Base-by-base conservation (phyloP, 2,113 vertebrate genomes). In the Otolemur garnettii region DNA sequence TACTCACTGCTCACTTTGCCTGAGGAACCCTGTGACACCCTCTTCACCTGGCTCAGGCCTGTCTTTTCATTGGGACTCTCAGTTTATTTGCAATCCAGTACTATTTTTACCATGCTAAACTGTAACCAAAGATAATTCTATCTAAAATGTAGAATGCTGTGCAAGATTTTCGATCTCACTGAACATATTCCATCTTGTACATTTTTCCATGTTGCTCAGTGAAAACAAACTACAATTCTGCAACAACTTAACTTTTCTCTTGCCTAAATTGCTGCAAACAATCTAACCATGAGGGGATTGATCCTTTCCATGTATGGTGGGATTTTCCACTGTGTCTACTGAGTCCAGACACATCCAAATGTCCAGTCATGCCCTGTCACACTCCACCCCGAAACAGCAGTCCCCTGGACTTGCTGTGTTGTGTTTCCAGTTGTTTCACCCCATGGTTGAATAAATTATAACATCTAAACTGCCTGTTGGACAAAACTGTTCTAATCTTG, bases 321-420 rank as follows among this genome's bases (percentile, higher is more conserved):
- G 88, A 90, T 90, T 95, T 94, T 90, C 87, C 84, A 87, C 66
- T 59, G 62, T 83, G 66, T 89, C 80, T 82, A 68, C 69, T 95
- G 55, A 75, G 82, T 91, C 28, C 22, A 74, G 92, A 72, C 74
- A 86, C 59, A 35, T 88, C 74, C 91, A 93, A 80, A 1, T 81
- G 66, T 69, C 55, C 78, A 68, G 35, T 85, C 75, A 59, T 28
- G 62, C 86, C 69, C 68, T 60, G 45, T 85, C 57, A 87, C 68
- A 81, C n/a, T 82, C 64, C 21, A 55, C 10, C 71, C 45, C 60
- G 24, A 92, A 94, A 87, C 38, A 71, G 69, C 75, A 79, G 3
- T 38, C 64, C 88, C n/a, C 57, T 74, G 66, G 69, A 79, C 55
- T 84, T 13, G 6, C 26, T 53, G 14, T 62, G 50, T 83, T 87